These are phyloP conservation scores for Meloe dianella DNA, from an alignment of 2,888 invertebrate species.

Conservation along the genomic window DNA sequence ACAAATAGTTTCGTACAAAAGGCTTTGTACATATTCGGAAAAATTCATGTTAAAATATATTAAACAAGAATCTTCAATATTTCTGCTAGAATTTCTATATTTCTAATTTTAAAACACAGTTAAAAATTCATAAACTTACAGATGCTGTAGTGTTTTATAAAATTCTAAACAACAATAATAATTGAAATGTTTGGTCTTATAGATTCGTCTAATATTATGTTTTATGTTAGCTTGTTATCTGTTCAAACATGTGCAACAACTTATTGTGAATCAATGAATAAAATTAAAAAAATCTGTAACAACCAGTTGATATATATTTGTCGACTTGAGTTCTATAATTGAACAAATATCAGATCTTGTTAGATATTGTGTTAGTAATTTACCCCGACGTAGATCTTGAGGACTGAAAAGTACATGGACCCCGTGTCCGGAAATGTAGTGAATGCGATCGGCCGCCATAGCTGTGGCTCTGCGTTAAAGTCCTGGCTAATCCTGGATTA, in stretches of 20 bases:
- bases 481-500: slow-evolving; percentile 59
- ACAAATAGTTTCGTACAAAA: slow-evolving; percentile 15
- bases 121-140: background rate
- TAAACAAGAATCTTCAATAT: background rate
- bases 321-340: background rate
- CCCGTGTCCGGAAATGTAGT: slow-evolving; percentile 24
- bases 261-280: background rate
- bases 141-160: background rate
- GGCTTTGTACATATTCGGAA: slow-evolving; percentile 11
- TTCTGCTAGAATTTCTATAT: background rate
- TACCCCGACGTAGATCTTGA: background rate
- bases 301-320: background rate
- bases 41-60: background rate
- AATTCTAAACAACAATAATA: background rate
- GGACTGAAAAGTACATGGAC: slow-evolving; percentile 16
- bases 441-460: slow-evolving; percentile 49
- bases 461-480: slow-evolving; percentile 56
- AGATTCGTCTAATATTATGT: background rate
- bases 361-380: slow-evolving; percentile 5
- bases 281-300: background rate
- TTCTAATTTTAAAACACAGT: background rate
- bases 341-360: background rate
- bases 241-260: background rate
- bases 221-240: slow-evolving; percentile 6
- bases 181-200: background rate